Conservation (phyloP, 1,140 invertebrate species). For the Saxidomus purpurata region DNA sequence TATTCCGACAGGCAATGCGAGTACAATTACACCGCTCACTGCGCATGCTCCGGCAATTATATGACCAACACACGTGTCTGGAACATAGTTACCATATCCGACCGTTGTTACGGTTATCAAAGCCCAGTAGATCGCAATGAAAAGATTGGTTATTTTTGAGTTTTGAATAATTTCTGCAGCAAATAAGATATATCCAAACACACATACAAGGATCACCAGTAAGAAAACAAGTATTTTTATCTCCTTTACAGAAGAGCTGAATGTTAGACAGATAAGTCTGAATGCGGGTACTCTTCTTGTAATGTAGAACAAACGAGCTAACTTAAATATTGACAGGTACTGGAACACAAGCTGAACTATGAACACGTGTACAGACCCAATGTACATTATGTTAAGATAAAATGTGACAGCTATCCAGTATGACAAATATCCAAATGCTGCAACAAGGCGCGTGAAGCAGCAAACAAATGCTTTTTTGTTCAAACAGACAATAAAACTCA, state of each 20-base stretch:
- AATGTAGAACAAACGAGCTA: slow-evolving; percentile 17
- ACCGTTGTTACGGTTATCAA: slow-evolving; percentile 86
- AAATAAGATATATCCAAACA: too few species aligned
- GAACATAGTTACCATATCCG: slow-evolving; percentile 84
- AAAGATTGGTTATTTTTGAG: slow-evolving; percentile 16
- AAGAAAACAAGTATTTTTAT: slow-evolving; percentile 18
- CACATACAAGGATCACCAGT: not conserved
- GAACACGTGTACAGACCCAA: not conserved
- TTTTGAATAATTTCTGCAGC: slow-evolving; percentile 1
- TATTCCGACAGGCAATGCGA: slow-evolving; percentile 97
- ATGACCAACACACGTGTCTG: slow-evolving; percentile 66
- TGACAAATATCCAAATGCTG: not conserved
- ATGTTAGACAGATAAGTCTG: slow-evolving; percentile 5
- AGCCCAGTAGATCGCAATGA: slow-evolving; percentile 84
- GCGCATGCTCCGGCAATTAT: slow-evolving; percentile 89
- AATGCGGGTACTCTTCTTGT: slow-evolving; percentile 1
- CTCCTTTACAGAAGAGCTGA: not conserved
- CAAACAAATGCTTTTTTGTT: not conserved
- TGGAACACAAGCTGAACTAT: not conserved
- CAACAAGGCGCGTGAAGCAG: not conserved
- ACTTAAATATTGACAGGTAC: slow-evolving; percentile 10
- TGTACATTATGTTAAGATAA: not conserved
- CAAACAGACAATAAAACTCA: slow-evolving; percentile 7
- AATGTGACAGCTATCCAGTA: not conserved
- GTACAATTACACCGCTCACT: slow-evolving; percentile 99